Percentiles rank a stretch among this genome's conserved stretches.
phyloP scores from a whole-genome alignment of 2,888 invertebrate species.

The Nemurella pictetii region DNA sequence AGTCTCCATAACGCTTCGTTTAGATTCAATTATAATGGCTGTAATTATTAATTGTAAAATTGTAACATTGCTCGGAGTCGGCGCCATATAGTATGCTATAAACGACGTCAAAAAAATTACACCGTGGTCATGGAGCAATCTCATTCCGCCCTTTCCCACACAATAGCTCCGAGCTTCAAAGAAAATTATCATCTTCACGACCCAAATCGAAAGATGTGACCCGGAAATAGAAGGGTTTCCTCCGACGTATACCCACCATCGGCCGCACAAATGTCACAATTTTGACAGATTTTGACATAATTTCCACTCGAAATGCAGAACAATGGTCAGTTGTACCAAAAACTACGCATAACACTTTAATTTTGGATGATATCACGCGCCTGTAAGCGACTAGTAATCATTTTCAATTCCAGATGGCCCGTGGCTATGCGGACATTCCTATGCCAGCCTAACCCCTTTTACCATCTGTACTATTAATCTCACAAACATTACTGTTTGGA shows the following conservation, averaged over 20 bases:
- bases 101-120: neutral
- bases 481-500: slow-evolving; percentile 26
- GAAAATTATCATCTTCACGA: slow-evolving; percentile 23
- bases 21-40: neutral
- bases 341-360: neutral
- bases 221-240: slow-evolving; percentile 19
- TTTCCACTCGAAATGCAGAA: neutral
- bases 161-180: neutral
- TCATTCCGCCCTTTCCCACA: slow-evolving; percentile 14
- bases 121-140: neutral
- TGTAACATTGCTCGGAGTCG: neutral
- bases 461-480: slow-evolving; percentile 16
- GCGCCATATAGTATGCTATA: no score
- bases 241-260: neutral
- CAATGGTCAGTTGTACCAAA: neutral
- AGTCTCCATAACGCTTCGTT: neutral
- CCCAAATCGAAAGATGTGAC: slow-evolving; percentile 29
- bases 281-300: neutral
- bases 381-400: neutral
- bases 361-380: neutral
- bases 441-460: slow-evolving; percentile 26
- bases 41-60: neutral
- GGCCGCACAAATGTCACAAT: slow-evolving; percentile 7
- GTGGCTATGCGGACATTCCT: slow-evolving; percentile 9
- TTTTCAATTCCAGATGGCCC: slow-evolving; percentile 17